Conservation (phyloP, 2,113 vertebrate genomes). For the Synodontis membranacea region DNA sequence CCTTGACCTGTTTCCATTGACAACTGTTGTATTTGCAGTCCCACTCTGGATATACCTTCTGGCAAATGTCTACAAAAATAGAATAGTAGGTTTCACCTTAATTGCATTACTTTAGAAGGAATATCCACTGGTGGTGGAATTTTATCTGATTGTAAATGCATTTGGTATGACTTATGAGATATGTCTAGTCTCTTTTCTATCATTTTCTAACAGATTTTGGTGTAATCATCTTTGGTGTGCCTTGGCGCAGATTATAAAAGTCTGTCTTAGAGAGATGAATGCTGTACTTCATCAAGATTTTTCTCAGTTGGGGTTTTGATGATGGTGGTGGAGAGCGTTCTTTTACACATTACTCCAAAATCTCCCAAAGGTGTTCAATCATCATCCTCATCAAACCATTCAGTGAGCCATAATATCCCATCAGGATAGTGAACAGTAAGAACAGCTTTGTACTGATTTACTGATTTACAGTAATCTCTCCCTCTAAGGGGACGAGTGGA, state of each 20-base stretch:
- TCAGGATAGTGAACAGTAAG: too few species aligned
- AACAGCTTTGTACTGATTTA: too few species aligned
- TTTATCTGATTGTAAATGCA: background rate
- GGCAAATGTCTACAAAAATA: constrained; percentile 6
- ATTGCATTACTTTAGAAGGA: background rate
- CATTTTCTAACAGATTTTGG: background rate
- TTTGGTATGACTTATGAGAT: background rate
- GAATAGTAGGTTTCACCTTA: background rate
- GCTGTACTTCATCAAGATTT: background rate
- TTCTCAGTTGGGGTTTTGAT: background rate
- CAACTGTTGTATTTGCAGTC: background rate
- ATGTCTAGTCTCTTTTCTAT: background rate
- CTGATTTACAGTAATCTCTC: background rate
- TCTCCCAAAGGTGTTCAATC: background rate
- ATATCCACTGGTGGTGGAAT: background rate
- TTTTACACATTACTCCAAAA: background rate
- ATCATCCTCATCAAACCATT: background rate
- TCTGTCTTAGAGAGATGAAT: background rate
- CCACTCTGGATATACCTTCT: background rate
- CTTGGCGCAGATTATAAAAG: background rate
- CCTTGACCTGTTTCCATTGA: constrained; percentile 15
- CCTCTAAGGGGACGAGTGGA: background rate
- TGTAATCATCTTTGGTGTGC: background rate
- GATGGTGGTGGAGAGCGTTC: background rate
- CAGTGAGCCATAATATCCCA: background rate